Evolutionary conservation across 2,888 invertebrate genomes (phyloP).

Genomic region (Camponotus fellah): DNA sequence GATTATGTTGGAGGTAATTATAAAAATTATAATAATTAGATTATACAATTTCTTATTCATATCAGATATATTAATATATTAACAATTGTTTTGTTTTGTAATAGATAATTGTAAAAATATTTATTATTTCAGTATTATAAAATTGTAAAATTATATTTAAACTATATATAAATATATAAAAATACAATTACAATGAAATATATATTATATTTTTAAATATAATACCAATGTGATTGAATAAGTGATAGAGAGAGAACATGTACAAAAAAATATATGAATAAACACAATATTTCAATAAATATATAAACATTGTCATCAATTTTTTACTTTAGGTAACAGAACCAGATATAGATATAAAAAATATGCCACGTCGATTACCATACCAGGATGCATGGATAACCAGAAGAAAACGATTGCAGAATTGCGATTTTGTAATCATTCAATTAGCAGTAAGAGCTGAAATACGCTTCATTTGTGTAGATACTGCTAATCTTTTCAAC

Average conservation of each 20-base stretch:
- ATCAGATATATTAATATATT: too few relatives aligned
- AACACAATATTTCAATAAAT: too few relatives aligned
- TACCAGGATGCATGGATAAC: constrained; percentile 89
- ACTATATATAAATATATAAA: neutral
- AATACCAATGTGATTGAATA: too few relatives aligned
- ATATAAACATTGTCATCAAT: too few relatives aligned
- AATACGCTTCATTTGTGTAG: constrained; percentile 86
- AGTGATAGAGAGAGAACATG: constrained; percentile 85
- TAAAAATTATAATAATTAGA: neutral
- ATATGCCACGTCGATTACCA: too few relatives aligned
- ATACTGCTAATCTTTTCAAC: constrained; percentile 89
- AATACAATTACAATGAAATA: neutral
- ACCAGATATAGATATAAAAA: too few relatives aligned
- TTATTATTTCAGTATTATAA: neutral
- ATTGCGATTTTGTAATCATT: constrained; percentile 89
- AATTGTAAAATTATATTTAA: too few relatives aligned
- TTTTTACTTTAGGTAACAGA: too few relatives aligned
- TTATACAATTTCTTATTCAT: too few relatives aligned
- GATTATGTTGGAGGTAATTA: neutral
- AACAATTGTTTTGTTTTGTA: too few relatives aligned
- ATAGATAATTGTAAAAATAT: neutral
- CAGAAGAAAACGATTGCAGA: constrained; percentile 88
- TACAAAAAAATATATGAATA: constrained; percentile 86
- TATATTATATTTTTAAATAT: constrained; percentile 80
- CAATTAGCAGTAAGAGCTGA: constrained; percentile 88